A percentile compares a stretch with the other conserved stretches of the same genome.
Evolutionary conservation across 2,113 vertebrate genomes (phyloP).

Genomic region (human (Homo sapiens)): GRCh38 chr2:21141501-21142000

Average conservation of each 20-base stretch:
- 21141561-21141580: conserved; percentile 62
- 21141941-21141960: background rate
- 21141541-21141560: conserved; percentile 88
- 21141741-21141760: conserved; percentile 78
- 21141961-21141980: background rate
- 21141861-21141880: conserved; percentile 62
- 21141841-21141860: conserved; percentile 69
- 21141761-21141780: conserved; percentile 77
- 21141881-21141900: background rate
- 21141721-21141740: conserved; percentile 64
- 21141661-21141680: conserved; percentile 84
- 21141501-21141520: conserved; percentile 84
- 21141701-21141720: conserved; percentile 70
- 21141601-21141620: conserved; percentile 90
- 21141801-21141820: conserved; percentile 83
- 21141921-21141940: background rate
- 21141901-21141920: background rate
- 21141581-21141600: conserved; percentile 89
- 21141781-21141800: conserved; percentile 88
- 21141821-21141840: conserved; percentile 84
- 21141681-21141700: conserved; percentile 85
- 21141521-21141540: conserved; percentile 82
- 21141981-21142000: background rate
- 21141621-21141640: conserved; percentile 83
- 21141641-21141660: conserved; percentile 80